These are phyloP conservation scores for Zosterops hypoxanthus DNA, from an alignment of 2,113 vertebrate species.

Conservation along the genomic window DNA sequence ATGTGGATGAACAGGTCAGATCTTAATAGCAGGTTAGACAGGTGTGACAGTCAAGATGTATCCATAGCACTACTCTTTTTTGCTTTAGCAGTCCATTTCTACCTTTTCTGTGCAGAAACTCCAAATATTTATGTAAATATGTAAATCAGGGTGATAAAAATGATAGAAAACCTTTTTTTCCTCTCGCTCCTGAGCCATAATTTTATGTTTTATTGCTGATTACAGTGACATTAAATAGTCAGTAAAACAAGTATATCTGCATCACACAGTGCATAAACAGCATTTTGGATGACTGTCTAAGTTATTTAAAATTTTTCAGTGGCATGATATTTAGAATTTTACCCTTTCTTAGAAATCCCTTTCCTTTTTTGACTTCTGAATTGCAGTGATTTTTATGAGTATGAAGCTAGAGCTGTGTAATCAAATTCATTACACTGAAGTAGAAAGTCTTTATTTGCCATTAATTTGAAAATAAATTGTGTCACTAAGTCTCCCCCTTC, in stretches of 20 bases:
- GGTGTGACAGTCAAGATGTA: neutral
- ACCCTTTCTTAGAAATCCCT: neutral
- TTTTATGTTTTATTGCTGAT: constrained; percentile 52
- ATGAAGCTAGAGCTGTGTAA: neutral
- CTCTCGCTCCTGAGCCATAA: constrained; percentile 1
- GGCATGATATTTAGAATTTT: neutral
- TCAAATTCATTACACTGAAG: constrained; percentile 11
- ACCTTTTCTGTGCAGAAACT: constrained; percentile 9
- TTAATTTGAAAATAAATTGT: constrained; percentile 43
- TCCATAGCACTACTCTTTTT: neutral
- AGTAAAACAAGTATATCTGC: constrained; percentile 22
- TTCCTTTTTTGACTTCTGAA: neutral
- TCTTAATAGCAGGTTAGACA: neutral
- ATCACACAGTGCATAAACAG: constrained; percentile 9
- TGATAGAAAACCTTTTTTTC: neutral
- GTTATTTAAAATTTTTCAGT: neutral
- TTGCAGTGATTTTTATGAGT: neutral
- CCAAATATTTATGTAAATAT: constrained; percentile 40
- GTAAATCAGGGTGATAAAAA: constrained; percentile 51
- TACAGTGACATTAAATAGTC: neutral
- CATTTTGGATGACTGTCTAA: neutral
- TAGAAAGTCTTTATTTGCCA: constrained; percentile 47
- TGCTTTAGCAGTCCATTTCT: neutral
- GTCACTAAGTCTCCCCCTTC: neutral
- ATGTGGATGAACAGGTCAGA: neutral